Evolutionary conservation across 2,888 invertebrate species (phyloP).

Genomic region (Zhuqinia jingwanae): DNA sequence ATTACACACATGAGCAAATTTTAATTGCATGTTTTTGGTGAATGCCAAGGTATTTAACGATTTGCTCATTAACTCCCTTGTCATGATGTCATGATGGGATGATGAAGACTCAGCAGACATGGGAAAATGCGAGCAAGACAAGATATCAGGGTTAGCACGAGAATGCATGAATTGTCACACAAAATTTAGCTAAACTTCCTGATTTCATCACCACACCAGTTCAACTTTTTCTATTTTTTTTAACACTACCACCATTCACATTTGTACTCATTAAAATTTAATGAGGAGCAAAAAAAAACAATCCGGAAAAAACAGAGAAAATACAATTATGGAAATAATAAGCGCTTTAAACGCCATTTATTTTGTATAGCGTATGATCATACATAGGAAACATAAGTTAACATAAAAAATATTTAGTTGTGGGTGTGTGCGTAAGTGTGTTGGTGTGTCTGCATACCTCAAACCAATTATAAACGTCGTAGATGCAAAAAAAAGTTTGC

Average conservation of each 20-base stretch:
- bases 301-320: background rate
- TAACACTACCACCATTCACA: background rate
- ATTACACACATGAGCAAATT: constrained; percentile 51
- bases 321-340: background rate
- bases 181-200: no score
- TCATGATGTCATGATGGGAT: background rate
- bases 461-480: no score
- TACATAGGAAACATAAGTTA: no score
- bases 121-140: background rate
- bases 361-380: no score
- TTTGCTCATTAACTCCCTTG: constrained; percentile 20
- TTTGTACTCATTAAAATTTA: constrained; percentile 35
- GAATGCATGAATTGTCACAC: background rate
- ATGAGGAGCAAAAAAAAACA: background rate
- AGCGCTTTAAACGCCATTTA: background rate
- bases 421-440: no score
- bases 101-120: background rate
- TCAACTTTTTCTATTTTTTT: no score
- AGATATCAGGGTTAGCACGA: background rate
- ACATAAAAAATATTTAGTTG: no score
- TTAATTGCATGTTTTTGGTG: constrained; percentile 52
- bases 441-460: no score
- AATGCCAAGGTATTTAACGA: constrained; percentile 28
- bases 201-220: no score
- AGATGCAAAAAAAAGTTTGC: no score